phyloP scores from a whole-genome alignment of 2,113 vertebrate genomes.

The Gnathonemus echidnorhynchus region DNA sequence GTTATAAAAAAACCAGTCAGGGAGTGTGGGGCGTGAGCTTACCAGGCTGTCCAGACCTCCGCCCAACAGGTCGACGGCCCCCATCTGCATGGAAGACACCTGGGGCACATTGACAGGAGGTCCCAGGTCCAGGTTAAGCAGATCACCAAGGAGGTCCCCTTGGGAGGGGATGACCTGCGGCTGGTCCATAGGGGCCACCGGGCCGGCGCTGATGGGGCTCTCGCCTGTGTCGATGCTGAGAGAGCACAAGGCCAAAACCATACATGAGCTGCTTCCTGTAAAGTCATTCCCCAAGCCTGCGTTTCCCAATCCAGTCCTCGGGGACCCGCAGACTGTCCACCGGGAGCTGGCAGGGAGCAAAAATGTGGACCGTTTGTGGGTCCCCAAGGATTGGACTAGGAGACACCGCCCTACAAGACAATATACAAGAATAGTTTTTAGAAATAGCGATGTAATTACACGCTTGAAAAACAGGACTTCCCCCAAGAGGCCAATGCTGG shows the following conservation, averaged over 20 bases:
- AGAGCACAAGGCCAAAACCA: not conserved
- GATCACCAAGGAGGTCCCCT: conserved; percentile 89
- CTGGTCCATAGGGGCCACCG: conserved; percentile 74
- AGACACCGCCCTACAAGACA: not conserved
- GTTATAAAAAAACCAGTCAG: not conserved
- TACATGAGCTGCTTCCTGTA: not conserved
- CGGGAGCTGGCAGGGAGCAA: not conserved
- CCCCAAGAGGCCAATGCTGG: not conserved
- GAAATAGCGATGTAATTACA: not conserved
- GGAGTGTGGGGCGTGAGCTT: conserved; percentile 39
- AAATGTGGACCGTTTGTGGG: not conserved
- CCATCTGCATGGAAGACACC: conserved; percentile 88
- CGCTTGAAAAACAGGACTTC: not conserved
- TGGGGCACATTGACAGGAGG: conserved; percentile 89
- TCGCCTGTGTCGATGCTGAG: conserved; percentile 83
- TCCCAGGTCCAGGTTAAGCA: conserved; percentile 89
- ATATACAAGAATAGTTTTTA: not conserved
- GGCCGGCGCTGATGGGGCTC: conserved; percentile 77
- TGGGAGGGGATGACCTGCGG: conserved; percentile 86
- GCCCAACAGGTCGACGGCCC: conserved; percentile 89
- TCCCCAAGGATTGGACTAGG: not conserved
- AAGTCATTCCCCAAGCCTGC: not conserved
- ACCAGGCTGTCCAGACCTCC: conserved; percentile 94
- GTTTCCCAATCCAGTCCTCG: not conserved
- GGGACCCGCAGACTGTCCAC: not conserved